These are phyloP conservation scores for Pseudoatta argentina DNA, from an alignment of 1,140 invertebrate species.

Conservation along the genomic window DNA sequence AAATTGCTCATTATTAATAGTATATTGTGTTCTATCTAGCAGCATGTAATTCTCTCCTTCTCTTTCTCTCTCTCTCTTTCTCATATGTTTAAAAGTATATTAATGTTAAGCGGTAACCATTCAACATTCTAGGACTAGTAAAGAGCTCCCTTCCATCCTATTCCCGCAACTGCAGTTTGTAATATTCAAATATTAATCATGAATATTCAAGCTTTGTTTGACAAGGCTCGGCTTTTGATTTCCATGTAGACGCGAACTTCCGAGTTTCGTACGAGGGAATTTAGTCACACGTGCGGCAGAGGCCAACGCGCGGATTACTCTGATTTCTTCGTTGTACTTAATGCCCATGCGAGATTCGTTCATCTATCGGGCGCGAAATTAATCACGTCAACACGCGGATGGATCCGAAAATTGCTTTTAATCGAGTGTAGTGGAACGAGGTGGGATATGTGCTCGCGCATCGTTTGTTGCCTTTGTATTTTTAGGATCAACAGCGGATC, in stretches of 20 bases:
- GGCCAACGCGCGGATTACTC: constrained; percentile 42
- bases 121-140: neutral
- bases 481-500: constrained; percentile 29
- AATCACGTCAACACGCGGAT: constrained; percentile 18
- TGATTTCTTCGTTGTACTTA: constrained; percentile 38
- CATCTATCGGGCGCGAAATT: constrained; percentile 30
- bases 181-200: constrained; percentile 56
- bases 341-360: constrained; percentile 20
- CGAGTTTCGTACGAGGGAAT: constrained; percentile 10
- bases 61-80: neutral
- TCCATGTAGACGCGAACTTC: constrained; percentile 10
- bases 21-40: neutral
- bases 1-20: constrained; percentile 31
- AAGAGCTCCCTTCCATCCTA: neutral
- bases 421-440: neutral
- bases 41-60: constrained; percentile 5
- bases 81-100: constrained; percentile 7
- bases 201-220: constrained; percentile 46
- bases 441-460: neutral
- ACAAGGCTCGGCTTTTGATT: constrained; percentile 49
- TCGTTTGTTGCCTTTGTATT: constrained; percentile 16
- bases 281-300: constrained; percentile 29
- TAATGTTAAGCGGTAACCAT: constrained; percentile 21
- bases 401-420: constrained; percentile 43
- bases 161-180: constrained; percentile 21